Base-by-base conservation (phyloP, 2,113 vertebrate species). In the Etia nguti region DNA sequence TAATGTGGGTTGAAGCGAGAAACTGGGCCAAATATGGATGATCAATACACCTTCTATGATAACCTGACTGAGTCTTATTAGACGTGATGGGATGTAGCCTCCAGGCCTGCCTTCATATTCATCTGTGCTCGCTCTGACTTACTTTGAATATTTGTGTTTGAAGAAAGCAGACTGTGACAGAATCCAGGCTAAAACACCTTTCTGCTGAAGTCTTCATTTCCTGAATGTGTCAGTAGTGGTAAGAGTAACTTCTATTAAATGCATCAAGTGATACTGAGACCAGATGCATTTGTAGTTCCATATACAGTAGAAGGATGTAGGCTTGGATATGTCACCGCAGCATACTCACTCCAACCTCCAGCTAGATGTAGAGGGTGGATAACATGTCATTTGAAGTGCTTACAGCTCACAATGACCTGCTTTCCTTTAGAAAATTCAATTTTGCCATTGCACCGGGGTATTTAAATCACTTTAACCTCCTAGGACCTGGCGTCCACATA, bases 21-120 rank as follows among this genome's bases (percentile, higher is more conserved):
- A 89, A 85, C 79, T 84, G 79, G 90, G 87, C 79, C 84, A 90
- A 70, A 89, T 93, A 89, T 82, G 87, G 82, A 91, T 84, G 85
- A 93, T 93, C 92, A 87, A 88, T 88, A 81, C 91, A 81, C 60
- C 55, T 85, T 59, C 13, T 73, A 36, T 56, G 80, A 89, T 88
- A 88, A 88, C 59, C 75, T 85, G 88, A 91, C 85, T 83, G 83
- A 79, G 62, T 83, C 80, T 57, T 87, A 92, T 92, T 82, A 60
- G 82, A 86, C 24, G 15, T 90, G 91, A 89, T 73, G 57, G 73
- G 50, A 68, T 75, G 80, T 81, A 86, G 89, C 92, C 91, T 86
- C 48, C 79, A 86, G 89, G 80, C 31, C 56, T 60, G 83, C 70
- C 55, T 52, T 87, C 73, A 24, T 31, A 65, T 81, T 82, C 84